Conservation (phyloP, 2,888 invertebrate species). For the Odontothrips loti region DNA sequence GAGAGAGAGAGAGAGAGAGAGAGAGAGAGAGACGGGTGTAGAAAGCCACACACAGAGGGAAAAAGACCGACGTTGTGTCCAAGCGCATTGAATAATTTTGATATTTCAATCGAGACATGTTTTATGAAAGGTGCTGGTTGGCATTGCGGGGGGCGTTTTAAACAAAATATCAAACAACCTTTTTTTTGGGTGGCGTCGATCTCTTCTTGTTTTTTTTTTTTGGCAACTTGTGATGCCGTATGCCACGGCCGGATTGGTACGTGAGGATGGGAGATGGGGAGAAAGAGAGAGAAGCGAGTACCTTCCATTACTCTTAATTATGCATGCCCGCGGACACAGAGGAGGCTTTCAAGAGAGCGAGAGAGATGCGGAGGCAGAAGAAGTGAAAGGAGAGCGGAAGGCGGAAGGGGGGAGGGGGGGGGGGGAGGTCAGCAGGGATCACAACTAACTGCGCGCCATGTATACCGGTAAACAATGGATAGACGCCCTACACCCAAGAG, state of each 20-base stretch:
- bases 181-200: no score
- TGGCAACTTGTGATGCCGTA: no score
- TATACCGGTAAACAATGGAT: no score
- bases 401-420: background rate
- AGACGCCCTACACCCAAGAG: no score
- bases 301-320: slow-evolving; percentile 26
- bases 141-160: background rate
- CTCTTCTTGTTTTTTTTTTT: no score
- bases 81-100: background rate
- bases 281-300: background rate
- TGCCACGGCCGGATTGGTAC: no score
- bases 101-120: background rate
- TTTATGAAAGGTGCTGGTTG: background rate
- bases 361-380: background rate
- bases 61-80: background rate
- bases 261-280: background rate
- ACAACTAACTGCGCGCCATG: no score
- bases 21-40: no score
- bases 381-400: background rate
- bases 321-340: slow-evolving; percentile 19
- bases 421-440: background rate
- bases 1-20: background rate
- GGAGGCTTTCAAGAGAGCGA: background rate
- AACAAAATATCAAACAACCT: no score
- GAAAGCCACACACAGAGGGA: background rate